Evolutionary conservation across 2,113 vertebrate genomes (phyloP).

Genomic region (Sardina pilchardus): DNA sequence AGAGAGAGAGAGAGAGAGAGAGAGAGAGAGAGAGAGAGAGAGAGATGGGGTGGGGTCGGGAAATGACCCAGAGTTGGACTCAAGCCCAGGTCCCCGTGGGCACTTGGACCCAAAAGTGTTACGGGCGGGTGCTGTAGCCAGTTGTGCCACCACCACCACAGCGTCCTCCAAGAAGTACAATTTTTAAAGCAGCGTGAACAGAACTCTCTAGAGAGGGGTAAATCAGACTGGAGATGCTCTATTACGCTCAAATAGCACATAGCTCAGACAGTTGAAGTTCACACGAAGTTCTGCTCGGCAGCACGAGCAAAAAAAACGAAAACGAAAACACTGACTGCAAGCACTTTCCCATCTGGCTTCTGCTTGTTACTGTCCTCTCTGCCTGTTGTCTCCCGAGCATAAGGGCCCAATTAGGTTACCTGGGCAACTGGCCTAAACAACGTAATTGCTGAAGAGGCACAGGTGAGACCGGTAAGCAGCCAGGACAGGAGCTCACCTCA

Average conservation of each 20-base stretch:
- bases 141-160: too few relatives aligned
- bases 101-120: too few relatives aligned
- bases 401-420: not conserved
- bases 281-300: not conserved
- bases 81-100: too few relatives aligned
- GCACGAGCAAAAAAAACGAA: not conserved
- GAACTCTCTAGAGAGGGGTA: not conserved
- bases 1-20: too few relatives aligned
- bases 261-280: not conserved
- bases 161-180: too few relatives aligned
- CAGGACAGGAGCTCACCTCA: not conserved
- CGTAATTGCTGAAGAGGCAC: not conserved
- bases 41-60: too few relatives aligned
- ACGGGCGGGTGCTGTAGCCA: too few relatives aligned
- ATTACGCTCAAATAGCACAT: not conserved
- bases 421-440: not conserved
- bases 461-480: not conserved
- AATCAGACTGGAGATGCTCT: not conserved
- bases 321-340: not conserved
- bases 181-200: not conserved
- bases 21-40: too few relatives aligned
- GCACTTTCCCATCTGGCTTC: not conserved
- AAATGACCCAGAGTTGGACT: too few relatives aligned
- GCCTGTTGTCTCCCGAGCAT: not conserved
- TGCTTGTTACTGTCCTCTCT: not conserved